Percentiles rank a stretch among this genome's conserved stretches.
phyloP scores from a whole-genome alignment of 2,113 vertebrate genomes.

The Calidris pugnax region DNA sequence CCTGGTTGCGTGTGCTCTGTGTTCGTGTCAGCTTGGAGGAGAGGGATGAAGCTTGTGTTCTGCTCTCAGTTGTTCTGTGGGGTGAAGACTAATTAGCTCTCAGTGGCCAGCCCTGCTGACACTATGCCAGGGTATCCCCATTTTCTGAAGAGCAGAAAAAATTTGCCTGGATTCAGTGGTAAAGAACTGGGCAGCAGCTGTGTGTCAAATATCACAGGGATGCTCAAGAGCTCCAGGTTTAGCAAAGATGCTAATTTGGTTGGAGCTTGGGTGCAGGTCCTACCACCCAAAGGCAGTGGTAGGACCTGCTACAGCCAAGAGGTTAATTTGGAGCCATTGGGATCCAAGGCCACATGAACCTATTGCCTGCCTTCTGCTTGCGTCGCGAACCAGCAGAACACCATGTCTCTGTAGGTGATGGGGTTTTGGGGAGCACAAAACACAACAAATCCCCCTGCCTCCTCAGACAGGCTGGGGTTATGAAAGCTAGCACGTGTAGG shows the following conservation, averaged over 20 bases:
- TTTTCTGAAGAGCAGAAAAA: not conserved
- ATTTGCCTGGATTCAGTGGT: not conserved
- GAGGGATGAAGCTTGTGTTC: not conserved
- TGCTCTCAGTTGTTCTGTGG: not conserved
- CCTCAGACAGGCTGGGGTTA: not conserved
- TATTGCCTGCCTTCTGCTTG: not conserved
- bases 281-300: not conserved
- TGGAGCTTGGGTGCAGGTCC: too few relatives aligned
- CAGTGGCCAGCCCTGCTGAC: not conserved
- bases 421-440: not conserved
- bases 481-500: rapidly evolving
- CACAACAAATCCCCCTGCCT: too few relatives aligned
- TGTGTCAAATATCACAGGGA: not conserved
- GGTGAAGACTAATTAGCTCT: too few relatives aligned
- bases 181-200: not conserved
- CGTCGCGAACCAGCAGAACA: not conserved
- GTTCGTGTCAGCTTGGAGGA: not conserved
- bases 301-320: not conserved
- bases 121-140: not conserved
- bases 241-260: not conserved
- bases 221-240: not conserved
- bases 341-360: not conserved
- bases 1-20: rapidly evolving
- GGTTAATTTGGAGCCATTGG: not conserved
- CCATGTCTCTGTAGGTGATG: not conserved